Evolutionary conservation across 2,113 vertebrate species (phyloP).

Genomic region (Misgurnus anguillicaudatus): DNA sequence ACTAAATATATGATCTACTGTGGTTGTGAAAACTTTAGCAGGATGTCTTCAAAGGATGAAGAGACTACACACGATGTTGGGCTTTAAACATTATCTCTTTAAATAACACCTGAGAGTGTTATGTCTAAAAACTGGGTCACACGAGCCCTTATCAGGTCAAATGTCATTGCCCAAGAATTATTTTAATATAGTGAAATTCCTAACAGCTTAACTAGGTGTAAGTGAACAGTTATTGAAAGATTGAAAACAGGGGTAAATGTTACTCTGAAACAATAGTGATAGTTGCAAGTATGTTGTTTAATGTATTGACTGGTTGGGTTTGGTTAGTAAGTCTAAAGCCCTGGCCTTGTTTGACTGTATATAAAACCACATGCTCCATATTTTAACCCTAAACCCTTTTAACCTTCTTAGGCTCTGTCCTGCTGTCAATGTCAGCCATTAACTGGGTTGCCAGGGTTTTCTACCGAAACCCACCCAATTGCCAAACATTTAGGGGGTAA

Average conservation of each 20-base stretch:
- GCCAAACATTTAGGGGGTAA: too few relatives aligned
- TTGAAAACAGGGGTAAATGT: too few relatives aligned
- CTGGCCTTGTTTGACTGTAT: constrained; percentile 44
- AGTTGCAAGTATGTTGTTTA: neutral
- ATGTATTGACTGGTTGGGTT: neutral
- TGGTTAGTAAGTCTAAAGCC: constrained; percentile 22
- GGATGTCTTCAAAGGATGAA: neutral
- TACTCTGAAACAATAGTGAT: too few relatives aligned
- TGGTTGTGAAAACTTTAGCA: neutral
- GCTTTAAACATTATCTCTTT: constrained; percentile 44
- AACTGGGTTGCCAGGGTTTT: neutral
- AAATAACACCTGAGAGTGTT: constrained; percentile 49
- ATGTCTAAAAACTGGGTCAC: constrained; percentile 42
- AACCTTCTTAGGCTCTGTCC: constrained; percentile 52
- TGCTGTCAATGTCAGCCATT: constrained; percentile 27
- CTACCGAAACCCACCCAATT: too few relatives aligned
- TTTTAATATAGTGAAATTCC: neutral
- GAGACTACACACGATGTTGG: neutral
- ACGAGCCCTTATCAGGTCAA: constrained; percentile 21
- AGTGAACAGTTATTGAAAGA: too few relatives aligned
- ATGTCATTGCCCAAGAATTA: neutral
- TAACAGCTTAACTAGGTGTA: too few relatives aligned
- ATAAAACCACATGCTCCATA: constrained; percentile 52
- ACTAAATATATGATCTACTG: neutral
- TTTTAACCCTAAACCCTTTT: constrained; percentile 33